These are phyloP conservation scores for Drosophila macrothrix DNA, from an alignment of 2,888 invertebrate genomes.

Conservation along the genomic window DNA sequence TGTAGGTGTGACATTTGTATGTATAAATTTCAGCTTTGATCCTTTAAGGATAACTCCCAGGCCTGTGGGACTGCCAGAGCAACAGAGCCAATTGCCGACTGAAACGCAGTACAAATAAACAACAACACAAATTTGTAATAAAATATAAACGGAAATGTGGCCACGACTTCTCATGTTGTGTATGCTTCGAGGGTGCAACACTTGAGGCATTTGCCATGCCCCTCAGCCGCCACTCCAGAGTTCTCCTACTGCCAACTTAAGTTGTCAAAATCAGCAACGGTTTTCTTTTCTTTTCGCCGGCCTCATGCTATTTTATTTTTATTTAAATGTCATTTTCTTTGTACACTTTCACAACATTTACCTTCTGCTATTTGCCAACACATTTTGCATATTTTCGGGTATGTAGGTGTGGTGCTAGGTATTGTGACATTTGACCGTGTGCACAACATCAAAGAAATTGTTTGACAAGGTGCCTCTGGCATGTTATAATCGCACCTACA, in stretches of 20 bases:
- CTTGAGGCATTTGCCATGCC: slow-evolving; percentile 48
- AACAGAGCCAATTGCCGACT: slow-evolving; percentile 62
- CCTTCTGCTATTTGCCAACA: slow-evolving; percentile 20
- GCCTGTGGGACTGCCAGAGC: slow-evolving; percentile 38
- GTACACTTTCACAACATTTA: slow-evolving; percentile 42
- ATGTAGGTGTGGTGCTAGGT: slow-evolving; percentile 31
- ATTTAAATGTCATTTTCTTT: slow-evolving; percentile 66
- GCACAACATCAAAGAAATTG: slow-evolving; percentile 54
- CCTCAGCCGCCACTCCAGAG: background rate
- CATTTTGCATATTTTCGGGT: slow-evolving; percentile 6
- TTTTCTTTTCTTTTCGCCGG: slow-evolving; percentile 32
- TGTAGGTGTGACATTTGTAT: slow-evolving; percentile 77
- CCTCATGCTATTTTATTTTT: slow-evolving; percentile 60
- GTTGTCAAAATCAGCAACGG: slow-evolving; percentile 78
- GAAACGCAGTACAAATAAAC: slow-evolving; percentile 54
- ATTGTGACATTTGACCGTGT: slow-evolving; percentile 71
- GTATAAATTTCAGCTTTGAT: slow-evolving; percentile 80
- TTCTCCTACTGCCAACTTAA: slow-evolving; percentile 58
- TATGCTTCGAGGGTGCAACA: slow-evolving; percentile 35
- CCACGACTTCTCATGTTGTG: slow-evolving; percentile 28
- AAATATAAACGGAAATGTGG: slow-evolving; percentile 47
- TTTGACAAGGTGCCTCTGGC: slow-evolving; percentile 11
- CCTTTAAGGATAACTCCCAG: slow-evolving; percentile 73
- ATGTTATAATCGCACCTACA: slow-evolving; percentile 25
- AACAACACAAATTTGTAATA: slow-evolving; percentile 27